Evolutionary conservation across 1,140 invertebrate species (phyloP), one percentile per base, ranked within the genome.

Genomic region (Ladona fulva): DNA sequence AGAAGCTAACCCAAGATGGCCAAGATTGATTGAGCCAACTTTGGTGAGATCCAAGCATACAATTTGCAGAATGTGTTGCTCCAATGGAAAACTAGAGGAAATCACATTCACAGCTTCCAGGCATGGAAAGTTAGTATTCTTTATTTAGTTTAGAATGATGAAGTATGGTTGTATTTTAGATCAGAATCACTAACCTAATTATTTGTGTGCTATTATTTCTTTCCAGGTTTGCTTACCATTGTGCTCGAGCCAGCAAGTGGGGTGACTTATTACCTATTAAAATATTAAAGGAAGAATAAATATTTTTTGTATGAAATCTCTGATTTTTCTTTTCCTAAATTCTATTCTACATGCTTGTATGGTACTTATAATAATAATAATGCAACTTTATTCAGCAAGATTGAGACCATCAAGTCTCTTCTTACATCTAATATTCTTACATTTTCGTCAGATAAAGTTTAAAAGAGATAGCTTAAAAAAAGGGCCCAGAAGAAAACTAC

Each of bases 41-140:
- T 83, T 93, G 59, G 84, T 89, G 16, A 86, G 90, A 75, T 89
- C 89, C 0, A 90, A 88, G 78, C 94, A 95, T 83, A 86, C 88
- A 0, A 89, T 94, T 81, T 97, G 95, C 83, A 87, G 91, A 74
- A 82, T 95, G 80, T 97, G 95, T 84, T 93, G 91, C 8, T 81
- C 87, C 10, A 84, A 89, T 80, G 95, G 95, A 25, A 87, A 91
- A 78, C 84, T 97, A n/a, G 84, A 91, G 79, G 91, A 95, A 84
- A 84, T 93, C 5, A 90, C 93, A 80, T 91, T 96, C 81, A 93
- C 94, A 0, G 88, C 89, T 78, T 82, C 83, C 0, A 95, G 92
- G 84, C 88, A 94, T 82, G 91, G 92, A 85, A 91, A 89, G 91
- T 91, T 83, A 82, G 83, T 83, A 78, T 79, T 19, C 37, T 59